A percentile compares a stretch with the other conserved stretches of the same genome.
phyloP scores from a whole-genome alignment of 1,140 invertebrate species.

The Bombus breviceps region DNA sequence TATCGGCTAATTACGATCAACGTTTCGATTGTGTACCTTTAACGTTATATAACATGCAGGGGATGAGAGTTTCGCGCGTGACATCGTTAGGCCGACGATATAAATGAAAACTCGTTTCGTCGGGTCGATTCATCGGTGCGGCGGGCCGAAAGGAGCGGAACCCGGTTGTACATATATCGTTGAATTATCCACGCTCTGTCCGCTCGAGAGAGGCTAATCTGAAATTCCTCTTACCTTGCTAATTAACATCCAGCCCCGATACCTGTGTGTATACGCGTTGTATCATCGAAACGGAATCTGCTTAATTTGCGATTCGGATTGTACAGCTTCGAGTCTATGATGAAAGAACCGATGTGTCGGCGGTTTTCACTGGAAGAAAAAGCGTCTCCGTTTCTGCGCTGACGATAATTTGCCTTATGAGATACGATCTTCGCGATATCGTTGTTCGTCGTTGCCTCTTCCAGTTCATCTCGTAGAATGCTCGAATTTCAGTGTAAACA shows the following conservation, averaged over 20 bases:
- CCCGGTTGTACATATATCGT: not conserved
- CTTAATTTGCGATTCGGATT: slow-evolving; percentile 17
- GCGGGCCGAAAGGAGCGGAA: not conserved
- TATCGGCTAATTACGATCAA: not conserved
- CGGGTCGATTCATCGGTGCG: not conserved
- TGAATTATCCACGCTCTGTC: not conserved
- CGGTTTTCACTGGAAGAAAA: not conserved
- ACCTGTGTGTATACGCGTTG: not conserved
- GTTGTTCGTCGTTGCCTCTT: not conserved
- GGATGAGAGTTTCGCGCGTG: not conserved
- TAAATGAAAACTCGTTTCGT: slow-evolving; percentile 5
- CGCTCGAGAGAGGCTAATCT: slow-evolving; percentile 4
- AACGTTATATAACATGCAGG: not conserved
- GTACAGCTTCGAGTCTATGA: not conserved
- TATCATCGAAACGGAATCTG: slow-evolving; percentile 30
- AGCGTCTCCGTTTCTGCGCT: not conserved
- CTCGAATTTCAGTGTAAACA: too few species aligned
- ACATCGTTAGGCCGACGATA: not conserved
- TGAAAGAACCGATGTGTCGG: not conserved
- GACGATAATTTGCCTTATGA: not conserved
- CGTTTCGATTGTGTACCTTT: not conserved
- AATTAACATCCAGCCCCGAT: slow-evolving; percentile 23
- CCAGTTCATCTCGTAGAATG: too few species aligned
- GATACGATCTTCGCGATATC: not conserved
- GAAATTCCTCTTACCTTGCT: slow-evolving; percentile 20